Percentiles rank a stretch among this genome's conserved stretches.
phyloP scores from a whole-genome alignment of 2,797 vertebrate genomes.

The Gila robusta region DNA sequence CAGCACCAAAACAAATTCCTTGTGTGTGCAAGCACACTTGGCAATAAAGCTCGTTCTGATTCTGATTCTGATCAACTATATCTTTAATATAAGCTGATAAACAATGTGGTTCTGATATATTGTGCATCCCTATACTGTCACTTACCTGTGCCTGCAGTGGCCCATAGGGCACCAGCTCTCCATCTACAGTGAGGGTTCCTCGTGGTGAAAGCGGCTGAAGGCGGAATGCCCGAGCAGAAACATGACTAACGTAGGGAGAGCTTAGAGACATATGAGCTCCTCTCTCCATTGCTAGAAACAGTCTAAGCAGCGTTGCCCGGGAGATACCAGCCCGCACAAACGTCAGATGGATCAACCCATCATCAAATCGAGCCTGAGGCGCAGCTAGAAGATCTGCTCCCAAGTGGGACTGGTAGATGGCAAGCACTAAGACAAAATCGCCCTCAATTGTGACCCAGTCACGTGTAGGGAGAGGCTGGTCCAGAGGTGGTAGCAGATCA shows the following conservation, averaged over 20 bases:
- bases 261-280: constrained; percentile 85
- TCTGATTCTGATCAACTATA: not conserved
- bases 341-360: constrained; percentile 89
- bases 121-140: not conserved
- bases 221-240: constrained; percentile 87
- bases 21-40: too few relatives aligned
- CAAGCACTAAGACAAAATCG: constrained; percentile 90
- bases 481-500: constrained; percentile 85
- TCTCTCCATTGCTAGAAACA: constrained; percentile 91
- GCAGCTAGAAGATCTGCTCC: constrained; percentile 88
- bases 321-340: constrained; percentile 89
- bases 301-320: constrained; percentile 84
- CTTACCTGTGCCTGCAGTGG: constrained; percentile 90
- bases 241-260: constrained; percentile 85
- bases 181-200: constrained; percentile 91
- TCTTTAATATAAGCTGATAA: not conserved
- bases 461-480: constrained; percentile 84
- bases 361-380: constrained; percentile 86
- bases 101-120: not conserved
- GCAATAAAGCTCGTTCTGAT: too few relatives aligned
- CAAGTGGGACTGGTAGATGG: constrained; percentile 88
- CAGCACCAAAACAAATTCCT: too few relatives aligned
- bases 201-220: constrained; percentile 88
- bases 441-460: constrained; percentile 90
- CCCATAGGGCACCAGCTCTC: constrained; percentile 91